Evolutionary conservation across 2,888 invertebrate species (phyloP), one percentile per base, ranked within the genome.

Genomic region (Bembecia ichneumoniformis): DNA sequence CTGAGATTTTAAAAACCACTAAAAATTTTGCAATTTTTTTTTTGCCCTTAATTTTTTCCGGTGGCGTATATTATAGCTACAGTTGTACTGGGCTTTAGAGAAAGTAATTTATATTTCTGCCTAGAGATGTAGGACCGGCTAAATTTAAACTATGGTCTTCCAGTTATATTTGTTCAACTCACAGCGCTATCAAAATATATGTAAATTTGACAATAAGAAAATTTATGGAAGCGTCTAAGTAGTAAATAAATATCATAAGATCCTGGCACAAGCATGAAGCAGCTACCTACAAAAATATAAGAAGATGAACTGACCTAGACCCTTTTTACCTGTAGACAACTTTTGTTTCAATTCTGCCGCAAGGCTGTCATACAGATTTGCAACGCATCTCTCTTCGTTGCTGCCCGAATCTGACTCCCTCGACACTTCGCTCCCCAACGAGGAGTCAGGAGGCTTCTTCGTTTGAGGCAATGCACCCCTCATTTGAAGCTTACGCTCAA

Each of bases 341-440:
- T 90, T 86, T 63, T 84, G 74, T 59, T 96, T 91, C 58, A 98
- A 79, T 70, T 98, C 98, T 0, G 96, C 96, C 1, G 97, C 96
- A 57, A 98, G 87, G 40, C 96, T 96, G 73, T 97, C 96, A 74
- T 96, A 97, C 7, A 96, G 88, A 53, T 92, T 93, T 17, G 94
- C 91, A 20, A 94, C 87, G 40, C 83, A 89, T 77, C 91, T 82
- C 65, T 92, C 92, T 72, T 93, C 90, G 59, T 91, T 90, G 68
- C 91, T 90, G 63, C 93, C 91, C 5, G 91, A 91, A 68, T 93
- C 91, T 45, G 92, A 88, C 60, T 92, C 90, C 62, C 92, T 80
- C 43, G 92, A 92, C 0, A 92, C 91, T 65, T 92, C 94, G 59
- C 93, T 93, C 7, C 94, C 93, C 48, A 94, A 78, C 0, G 93